A percentile compares a stretch with the other conserved stretches of the same genome.
Conservation (phyloP, 2,113 vertebrate species). For the Eulacestoma nigropectus region DNA sequence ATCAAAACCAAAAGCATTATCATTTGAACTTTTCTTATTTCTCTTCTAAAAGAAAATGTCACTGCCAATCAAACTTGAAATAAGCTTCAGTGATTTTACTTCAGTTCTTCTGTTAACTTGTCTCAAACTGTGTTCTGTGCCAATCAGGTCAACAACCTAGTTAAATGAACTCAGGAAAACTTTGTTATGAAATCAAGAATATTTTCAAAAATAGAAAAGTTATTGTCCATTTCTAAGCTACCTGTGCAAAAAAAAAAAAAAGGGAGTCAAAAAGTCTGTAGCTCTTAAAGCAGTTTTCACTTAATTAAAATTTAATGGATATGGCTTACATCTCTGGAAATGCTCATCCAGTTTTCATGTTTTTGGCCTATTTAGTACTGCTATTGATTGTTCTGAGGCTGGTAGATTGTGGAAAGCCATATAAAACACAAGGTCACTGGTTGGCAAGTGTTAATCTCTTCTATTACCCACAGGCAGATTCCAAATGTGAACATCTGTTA, state of each 20-base stretch:
- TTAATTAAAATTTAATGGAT: slow-evolving; percentile 24
- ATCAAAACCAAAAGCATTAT: not conserved
- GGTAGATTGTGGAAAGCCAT: slow-evolving; percentile 14
- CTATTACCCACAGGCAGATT: not conserved
- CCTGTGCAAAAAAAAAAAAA: not conserved
- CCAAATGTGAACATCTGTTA: not conserved
- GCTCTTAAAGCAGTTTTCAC: slow-evolving; percentile 4
- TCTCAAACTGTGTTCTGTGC: not conserved
- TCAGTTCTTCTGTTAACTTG: not conserved
- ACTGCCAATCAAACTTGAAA: not conserved
- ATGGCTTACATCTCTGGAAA: slow-evolving; percentile 23
- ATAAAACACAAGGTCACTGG: not conserved
- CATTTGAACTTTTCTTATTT: not conserved
- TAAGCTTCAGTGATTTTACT: not conserved
- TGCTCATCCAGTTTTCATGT: not conserved
- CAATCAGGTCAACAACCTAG: not conserved
- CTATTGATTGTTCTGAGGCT: not conserved
- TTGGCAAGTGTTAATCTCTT: not conserved
- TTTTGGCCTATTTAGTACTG: not conserved
- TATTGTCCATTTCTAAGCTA: not conserved
- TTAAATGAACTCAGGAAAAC: not conserved
- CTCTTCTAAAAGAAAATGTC: not conserved
- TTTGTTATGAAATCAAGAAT: not conserved
- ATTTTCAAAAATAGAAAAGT: not conserved
- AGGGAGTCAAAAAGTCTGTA: not conserved